phyloP scores from a whole-genome alignment of 1,140 invertebrate species.

The Muscidifurax raptorellus region DNA sequence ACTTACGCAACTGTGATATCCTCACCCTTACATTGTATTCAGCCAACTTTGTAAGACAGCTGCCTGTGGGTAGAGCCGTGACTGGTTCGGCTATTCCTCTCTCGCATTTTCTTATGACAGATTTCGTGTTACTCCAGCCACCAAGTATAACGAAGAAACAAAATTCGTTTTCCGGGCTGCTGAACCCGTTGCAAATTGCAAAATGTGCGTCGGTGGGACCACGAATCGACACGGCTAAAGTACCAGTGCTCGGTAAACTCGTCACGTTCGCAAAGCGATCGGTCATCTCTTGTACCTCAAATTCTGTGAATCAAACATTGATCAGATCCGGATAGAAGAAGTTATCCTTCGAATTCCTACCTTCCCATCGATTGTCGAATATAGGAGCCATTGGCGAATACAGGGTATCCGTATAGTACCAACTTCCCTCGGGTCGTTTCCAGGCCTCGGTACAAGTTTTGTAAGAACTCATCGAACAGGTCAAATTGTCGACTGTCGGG shows the following conservation, averaged over 20 bases:
- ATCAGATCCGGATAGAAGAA: background rate
- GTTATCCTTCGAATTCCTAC: background rate
- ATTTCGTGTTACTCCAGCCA: slow-evolving; percentile 38
- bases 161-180: background rate
- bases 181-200: slow-evolving; percentile 20
- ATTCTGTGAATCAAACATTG: slow-evolving; percentile 14
- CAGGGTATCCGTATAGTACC: slow-evolving; percentile 11
- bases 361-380: slow-evolving; percentile 46
- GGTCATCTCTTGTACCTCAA: slow-evolving; percentile 3
- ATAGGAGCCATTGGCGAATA: slow-evolving; percentile 36
- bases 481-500: background rate
- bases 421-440: slow-evolving; percentile 6
- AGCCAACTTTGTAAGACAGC: background rate
- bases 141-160: slow-evolving; percentile 35
- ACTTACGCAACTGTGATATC: background rate
- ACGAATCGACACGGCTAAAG: slow-evolving; percentile 32
- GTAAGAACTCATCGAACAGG: slow-evolving; percentile 19
- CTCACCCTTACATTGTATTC: background rate
- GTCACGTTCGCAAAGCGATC: background rate
- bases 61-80: background rate
- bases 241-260: background rate
- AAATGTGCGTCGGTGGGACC: slow-evolving; percentile 27
- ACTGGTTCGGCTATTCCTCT: slow-evolving; percentile 28
- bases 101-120: slow-evolving; percentile 34
- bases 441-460: slow-evolving; percentile 17